Conservation (phyloP, 2,888 invertebrate species). For the Chorisops tibialis region DNA sequence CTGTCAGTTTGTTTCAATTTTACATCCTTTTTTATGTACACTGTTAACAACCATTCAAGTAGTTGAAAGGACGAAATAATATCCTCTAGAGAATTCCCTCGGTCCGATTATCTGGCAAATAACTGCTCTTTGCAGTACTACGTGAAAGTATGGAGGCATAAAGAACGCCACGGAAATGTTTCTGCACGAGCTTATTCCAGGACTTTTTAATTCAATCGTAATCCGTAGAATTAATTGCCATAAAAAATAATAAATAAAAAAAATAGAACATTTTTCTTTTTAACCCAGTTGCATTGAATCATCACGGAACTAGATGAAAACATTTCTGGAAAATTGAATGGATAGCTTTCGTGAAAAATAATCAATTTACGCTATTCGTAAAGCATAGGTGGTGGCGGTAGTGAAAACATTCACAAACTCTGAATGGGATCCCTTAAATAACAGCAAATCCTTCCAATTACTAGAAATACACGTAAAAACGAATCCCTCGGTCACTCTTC, state of each 20-base stretch:
- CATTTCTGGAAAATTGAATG: constrained; percentile 8
- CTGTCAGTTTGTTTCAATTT: constrained; percentile 7
- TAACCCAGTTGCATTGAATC: too few species aligned
- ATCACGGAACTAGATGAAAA: too few species aligned
- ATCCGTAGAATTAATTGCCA: constrained; percentile 7
- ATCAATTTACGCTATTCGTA: too few species aligned
- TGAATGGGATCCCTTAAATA: not conserved
- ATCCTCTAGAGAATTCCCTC: not conserved
- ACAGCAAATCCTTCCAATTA: constrained; percentile 28
- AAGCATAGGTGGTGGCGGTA: too few species aligned
- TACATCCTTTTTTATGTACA: not conserved
- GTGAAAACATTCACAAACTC: too few species aligned
- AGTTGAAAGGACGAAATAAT: not conserved
- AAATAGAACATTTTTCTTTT: too few species aligned
- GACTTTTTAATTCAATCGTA: not conserved
- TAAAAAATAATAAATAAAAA: too few species aligned
- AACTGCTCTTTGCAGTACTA: not conserved
- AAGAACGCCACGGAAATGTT: too few species aligned
- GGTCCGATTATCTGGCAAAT: constrained; percentile 11
- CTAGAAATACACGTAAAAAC: constrained; percentile 26
- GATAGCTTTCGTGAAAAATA: not conserved
- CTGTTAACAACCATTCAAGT: not conserved
- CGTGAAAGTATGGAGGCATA: not conserved
- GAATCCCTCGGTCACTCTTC: constrained; percentile 12
- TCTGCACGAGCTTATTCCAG: too few species aligned